These are phyloP conservation scores for Betta splendens DNA, from an alignment of 2,797 vertebrate species.

Conservation along the genomic window DNA sequence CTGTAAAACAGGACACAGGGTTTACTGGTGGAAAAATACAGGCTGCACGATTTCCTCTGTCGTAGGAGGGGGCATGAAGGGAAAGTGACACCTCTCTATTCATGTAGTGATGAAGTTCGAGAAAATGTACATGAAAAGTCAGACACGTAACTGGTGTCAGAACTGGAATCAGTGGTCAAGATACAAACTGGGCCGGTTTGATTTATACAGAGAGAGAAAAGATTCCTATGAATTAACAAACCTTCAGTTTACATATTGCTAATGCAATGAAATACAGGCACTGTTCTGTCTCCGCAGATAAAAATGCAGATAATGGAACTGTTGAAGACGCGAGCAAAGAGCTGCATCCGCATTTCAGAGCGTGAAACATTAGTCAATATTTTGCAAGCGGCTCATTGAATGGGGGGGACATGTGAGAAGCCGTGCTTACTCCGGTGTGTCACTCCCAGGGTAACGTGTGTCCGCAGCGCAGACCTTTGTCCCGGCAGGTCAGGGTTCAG, in stretches of 20 bases:
- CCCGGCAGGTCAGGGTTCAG: constrained; percentile 43
- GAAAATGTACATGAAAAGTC: not conserved
- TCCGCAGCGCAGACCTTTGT: constrained; percentile 45
- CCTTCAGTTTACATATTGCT: no score
- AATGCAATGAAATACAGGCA: no score
- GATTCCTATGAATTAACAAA: no score
- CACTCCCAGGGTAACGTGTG: constrained; percentile 29
- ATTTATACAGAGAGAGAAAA: no score
- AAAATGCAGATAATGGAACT: no score
- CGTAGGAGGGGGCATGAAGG: not conserved
- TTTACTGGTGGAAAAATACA: constrained; percentile 33
- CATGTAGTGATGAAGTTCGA: not conserved
- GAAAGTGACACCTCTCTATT: not conserved
- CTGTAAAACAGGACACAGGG: constrained; percentile 34
- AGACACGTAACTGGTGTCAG: no score
- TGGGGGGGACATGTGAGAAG: constrained; percentile 42
- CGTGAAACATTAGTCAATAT: constrained; percentile 18
- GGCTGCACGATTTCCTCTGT: constrained; percentile 24
- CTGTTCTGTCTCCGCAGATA: no score
- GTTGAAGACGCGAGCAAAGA: not conserved
- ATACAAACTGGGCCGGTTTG: no score
- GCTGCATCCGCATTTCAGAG: constrained; percentile 13
- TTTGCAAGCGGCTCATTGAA: constrained; percentile 33
- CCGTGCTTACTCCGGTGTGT: constrained; percentile 14
- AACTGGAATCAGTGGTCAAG: no score